A percentile compares a stretch with the other conserved stretches of the same genome.
Conservation (phyloP, 2,113 vertebrate genomes). For the Isurus oxyrinchus region DNA sequence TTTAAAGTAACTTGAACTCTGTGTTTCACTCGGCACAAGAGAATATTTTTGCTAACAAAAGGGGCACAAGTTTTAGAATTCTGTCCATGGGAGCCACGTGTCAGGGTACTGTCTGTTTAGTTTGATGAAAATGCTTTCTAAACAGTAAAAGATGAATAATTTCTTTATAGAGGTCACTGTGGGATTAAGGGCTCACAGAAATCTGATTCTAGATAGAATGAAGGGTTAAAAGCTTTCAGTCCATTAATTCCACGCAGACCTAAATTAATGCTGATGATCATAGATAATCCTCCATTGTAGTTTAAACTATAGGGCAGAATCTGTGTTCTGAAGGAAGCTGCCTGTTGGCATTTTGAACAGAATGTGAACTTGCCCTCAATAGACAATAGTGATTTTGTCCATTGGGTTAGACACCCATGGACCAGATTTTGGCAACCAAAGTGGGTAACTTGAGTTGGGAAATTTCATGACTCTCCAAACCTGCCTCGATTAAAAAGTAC, state of each 20-base stretch:
- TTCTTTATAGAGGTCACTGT: slow-evolving; percentile 11
- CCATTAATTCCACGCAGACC: neutral
- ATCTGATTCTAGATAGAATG: neutral
- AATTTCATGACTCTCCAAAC: neutral
- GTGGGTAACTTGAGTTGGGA: neutral
- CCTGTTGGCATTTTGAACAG: neutral
- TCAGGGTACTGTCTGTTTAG: neutral
- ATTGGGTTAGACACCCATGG: neutral
- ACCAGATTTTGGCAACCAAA: neutral
- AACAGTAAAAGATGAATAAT: neutral
- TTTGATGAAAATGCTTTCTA: neutral
- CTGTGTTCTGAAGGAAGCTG: neutral
- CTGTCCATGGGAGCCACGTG: neutral
- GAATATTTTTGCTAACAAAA: neutral
- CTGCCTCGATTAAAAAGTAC: neutral
- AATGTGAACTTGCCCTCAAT: neutral
- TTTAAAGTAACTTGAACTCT: neutral
- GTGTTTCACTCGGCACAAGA: neutral
- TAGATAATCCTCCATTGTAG: neutral
- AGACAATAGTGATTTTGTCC: neutral
- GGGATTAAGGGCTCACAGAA: slow-evolving; percentile 9
- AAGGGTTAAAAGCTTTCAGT: slow-evolving; percentile 28
- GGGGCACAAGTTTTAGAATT: neutral
- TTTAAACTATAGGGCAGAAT: neutral
- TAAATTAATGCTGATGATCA: neutral